Evolutionary conservation across 2,113 vertebrate genomes (phyloP).

Genomic region (Prolemur simus): DNA sequence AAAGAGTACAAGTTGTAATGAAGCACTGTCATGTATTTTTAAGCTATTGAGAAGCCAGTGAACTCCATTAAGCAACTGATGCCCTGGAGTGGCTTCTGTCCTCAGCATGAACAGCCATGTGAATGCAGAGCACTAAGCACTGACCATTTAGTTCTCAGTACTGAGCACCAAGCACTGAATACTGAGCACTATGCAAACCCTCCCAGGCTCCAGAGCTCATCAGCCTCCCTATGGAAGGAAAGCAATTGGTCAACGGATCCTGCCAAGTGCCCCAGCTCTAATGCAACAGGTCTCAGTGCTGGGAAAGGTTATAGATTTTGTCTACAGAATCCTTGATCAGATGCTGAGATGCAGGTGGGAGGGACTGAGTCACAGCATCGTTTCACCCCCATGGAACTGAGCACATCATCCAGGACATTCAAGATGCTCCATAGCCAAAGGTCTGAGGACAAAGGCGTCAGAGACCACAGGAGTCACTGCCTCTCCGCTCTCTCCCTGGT

Average conservation of each 20-base stretch:
- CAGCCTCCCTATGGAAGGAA: background rate
- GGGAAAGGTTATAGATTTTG: background rate
- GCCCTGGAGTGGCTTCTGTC: background rate
- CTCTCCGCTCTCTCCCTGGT: no score
- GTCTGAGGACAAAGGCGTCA: accelerated
- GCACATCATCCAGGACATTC: accelerated
- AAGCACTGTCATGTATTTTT: background rate
- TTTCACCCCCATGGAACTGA: background rate
- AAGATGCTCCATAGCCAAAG: background rate
- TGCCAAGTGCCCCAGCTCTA: background rate
- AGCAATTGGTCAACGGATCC: accelerated
- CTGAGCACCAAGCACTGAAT: background rate
- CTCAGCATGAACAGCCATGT: background rate
- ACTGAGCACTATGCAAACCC: background rate
- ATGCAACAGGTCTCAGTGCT: background rate
- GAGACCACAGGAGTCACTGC: background rate
- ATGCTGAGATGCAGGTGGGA: background rate
- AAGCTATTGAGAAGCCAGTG: background rate
- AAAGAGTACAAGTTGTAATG: background rate
- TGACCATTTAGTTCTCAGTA: background rate
- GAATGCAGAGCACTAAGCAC: background rate
- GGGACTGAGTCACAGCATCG: background rate
- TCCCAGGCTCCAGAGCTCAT: background rate
- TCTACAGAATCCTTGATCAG: background rate
- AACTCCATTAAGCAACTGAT: background rate